These are phyloP conservation scores for Rhagophthalmus giganteus DNA, from an alignment of 2,888 invertebrate genomes.

Conservation along the genomic window DNA sequence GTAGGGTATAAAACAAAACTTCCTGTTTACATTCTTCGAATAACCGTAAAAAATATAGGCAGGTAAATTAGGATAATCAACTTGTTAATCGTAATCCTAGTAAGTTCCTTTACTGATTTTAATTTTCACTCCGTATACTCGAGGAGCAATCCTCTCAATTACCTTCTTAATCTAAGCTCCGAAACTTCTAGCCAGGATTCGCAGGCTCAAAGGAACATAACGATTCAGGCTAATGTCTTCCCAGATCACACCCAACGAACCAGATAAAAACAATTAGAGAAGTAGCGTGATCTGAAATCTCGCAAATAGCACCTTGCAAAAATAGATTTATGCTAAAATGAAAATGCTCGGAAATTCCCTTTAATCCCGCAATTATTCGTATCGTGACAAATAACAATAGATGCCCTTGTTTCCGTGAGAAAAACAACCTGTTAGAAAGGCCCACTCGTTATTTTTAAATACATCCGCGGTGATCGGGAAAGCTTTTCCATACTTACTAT, in stretches of 20 bases:
- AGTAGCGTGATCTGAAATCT: constrained; percentile 28
- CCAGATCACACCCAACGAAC: constrained; percentile 35
- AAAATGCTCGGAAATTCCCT: constrained; percentile 9
- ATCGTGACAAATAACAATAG: constrained; percentile 14
- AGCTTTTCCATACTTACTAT: too few species aligned
- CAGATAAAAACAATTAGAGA: constrained; percentile 36
- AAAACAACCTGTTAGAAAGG: too few species aligned
- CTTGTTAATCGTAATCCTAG: constrained; percentile 22
- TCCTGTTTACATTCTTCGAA: too few species aligned
- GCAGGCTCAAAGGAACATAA: constrained; percentile 31
- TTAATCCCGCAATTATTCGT: constrained; percentile 12
- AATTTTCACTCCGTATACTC: constrained; percentile 28
- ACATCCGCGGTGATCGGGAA: too few species aligned
- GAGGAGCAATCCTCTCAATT: constrained; percentile 28
- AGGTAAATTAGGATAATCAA: constrained; percentile 25
- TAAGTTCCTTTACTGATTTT: constrained; percentile 23
- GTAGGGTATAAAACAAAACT: too few species aligned
- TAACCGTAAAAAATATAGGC: constrained; percentile 22
- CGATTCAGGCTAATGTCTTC: constrained; percentile 34
- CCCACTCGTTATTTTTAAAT: neutral
- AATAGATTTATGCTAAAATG: constrained; percentile 23
- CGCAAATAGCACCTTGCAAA: constrained; percentile 15
- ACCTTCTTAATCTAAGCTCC: constrained; percentile 29
- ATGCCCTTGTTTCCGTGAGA: too few species aligned
- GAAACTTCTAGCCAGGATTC: constrained; percentile 25